Base-by-base conservation (phyloP, 2,888 invertebrate genomes). In the Epinotia nisella region DNA sequence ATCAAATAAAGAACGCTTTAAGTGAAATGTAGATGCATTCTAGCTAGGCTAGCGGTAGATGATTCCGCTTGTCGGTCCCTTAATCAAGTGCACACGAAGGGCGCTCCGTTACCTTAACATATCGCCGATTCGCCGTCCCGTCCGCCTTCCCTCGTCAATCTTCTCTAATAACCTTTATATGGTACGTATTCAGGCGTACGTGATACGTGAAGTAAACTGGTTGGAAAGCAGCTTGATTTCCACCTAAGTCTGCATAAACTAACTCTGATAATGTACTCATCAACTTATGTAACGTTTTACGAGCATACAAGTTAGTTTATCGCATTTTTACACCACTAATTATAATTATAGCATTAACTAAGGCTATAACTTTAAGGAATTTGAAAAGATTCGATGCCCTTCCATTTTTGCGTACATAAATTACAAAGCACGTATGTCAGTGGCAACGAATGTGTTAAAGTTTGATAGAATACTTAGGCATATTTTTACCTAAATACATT, bases 51-150 rank as follows among this genome's bases (percentile, higher is more conserved):
- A 76, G 73, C 81, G 79, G 82, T 83, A 84, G 82, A 86, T 85
- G 84, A 84, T 81, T 80, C 85, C 83, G 82, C 82, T 79, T 78
- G 79, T 86, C 84, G 86, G 78, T 83, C 81, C 86, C 83, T 88
- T 87, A 88, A 89, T 89, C 88, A 89, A 89, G 84, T 87, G 84
- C 86, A 83, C 83, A 83, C 83, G 80, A 81, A 79, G 81, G 74
- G 79, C 81, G 80, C 80, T 79, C 86, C 86, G 88, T 87, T 87
- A 86, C 85, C 82, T 84, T 86, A 86, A 88, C 86, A 85, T 87
- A 90, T 89, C 81, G 85, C 84, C 81, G 83, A 78, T 80, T 82
- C 77, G 71, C 74, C 76, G 78, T 75, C 79, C 62, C 74, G 78
- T 75, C 80, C 64, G 75, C 72, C 65, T 69, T 65, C 76, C 74